phyloP scores from a whole-genome alignment of 2,888 invertebrate species.

The Stenoptilia bipunctidactyla region DNA sequence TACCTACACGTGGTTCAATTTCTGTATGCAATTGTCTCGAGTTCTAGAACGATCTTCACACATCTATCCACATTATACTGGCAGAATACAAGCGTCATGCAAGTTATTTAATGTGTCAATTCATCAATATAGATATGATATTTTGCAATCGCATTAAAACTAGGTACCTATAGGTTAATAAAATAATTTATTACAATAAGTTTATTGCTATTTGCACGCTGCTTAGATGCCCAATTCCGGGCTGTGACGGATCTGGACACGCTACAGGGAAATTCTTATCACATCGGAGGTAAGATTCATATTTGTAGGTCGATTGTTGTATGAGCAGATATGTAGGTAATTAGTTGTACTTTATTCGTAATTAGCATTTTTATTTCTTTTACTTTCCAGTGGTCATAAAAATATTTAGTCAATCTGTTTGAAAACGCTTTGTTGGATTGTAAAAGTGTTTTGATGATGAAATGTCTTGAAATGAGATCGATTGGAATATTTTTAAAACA shows the following conservation, averaged over 20 bases:
- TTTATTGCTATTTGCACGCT: slow-evolving; percentile 71
- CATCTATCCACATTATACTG: too few species aligned
- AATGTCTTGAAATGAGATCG: neutral
- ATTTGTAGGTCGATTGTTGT: neutral
- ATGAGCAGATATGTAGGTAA: slow-evolving; percentile 17
- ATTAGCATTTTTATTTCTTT: slow-evolving; percentile 5
- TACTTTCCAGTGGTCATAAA: too few species aligned
- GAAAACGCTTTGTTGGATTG: neutral
- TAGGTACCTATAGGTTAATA: slow-evolving; percentile 3
- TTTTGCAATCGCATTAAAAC: too few species aligned
- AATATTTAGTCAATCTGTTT: too few species aligned
- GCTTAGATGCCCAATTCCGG: slow-evolving; percentile 92
- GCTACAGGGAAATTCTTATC: slow-evolving; percentile 98
- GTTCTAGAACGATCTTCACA: too few species aligned
- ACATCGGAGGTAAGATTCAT: slow-evolving; percentile 86
- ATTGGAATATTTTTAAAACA: neutral
- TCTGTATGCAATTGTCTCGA: too few species aligned
- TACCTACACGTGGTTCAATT: too few species aligned
- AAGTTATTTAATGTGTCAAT: too few species aligned
- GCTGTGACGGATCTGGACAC: slow-evolving; percentile 98
- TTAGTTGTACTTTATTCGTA: slow-evolving; percentile 18
- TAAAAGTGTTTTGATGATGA: neutral
- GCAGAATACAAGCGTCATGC: too few species aligned
- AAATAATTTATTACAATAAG: slow-evolving; percentile 31
- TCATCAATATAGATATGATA: too few species aligned